These are phyloP conservation scores for Melinaea menophilus DNA, from an alignment of 2,888 invertebrate genomes.

Conservation along the genomic window DNA sequence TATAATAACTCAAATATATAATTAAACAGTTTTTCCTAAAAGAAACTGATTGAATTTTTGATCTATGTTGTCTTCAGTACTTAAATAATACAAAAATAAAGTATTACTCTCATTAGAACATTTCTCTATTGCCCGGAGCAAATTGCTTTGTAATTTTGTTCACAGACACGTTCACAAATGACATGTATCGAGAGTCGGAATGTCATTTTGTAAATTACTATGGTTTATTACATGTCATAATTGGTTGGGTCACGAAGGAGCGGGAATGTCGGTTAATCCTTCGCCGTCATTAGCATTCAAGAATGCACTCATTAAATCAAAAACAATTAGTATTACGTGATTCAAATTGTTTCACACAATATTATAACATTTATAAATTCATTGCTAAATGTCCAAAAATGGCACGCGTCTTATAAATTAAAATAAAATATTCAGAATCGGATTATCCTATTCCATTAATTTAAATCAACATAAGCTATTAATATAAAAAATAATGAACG, in stretches of 20 bases:
- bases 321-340: no score
- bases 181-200: conserved; percentile 41
- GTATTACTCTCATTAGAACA: conserved; percentile 23
- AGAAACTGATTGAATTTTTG: not conserved
- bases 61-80: not conserved
- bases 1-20: no score
- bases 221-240: conserved; percentile 37
- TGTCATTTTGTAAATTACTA: conserved; percentile 44
- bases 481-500: not conserved
- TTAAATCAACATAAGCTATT: no score
- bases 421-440: no score
- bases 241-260: conserved; percentile 40
- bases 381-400: no score
- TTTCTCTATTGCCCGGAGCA: conserved; percentile 30
- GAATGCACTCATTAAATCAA: not conserved
- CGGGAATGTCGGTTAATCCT: conserved; percentile 36
- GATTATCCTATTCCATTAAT: no score
- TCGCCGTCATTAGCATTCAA: conserved; percentile 1
- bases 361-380: no score
- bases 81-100: not conserved
- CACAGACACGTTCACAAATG: conserved; percentile 38
- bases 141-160: conserved; percentile 42
- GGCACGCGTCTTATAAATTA: no score
- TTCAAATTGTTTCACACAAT: no score
- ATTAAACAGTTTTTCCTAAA: no score